These are phyloP conservation scores for Brachionus rubens DNA, from an alignment of 1,140 invertebrate species.

Conservation along the genomic window DNA sequence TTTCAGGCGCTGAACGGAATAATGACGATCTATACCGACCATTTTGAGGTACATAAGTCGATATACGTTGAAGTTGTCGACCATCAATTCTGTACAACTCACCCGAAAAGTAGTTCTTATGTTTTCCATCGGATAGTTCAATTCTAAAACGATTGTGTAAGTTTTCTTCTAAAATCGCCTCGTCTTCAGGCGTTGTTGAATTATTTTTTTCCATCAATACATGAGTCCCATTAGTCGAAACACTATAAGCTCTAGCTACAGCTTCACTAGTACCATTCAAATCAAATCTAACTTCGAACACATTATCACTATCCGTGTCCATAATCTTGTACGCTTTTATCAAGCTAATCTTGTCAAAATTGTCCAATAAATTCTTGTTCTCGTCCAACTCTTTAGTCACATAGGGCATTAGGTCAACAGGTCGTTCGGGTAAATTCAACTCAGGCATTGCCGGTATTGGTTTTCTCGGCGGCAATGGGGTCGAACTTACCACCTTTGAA, in stretches of 20 bases:
- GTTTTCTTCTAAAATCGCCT: conserved; percentile 4
- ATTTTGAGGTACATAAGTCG: conserved; percentile 18
- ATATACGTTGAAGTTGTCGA: conserved; percentile 18
- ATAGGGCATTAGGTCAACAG: neutral
- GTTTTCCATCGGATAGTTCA: conserved; percentile 11
- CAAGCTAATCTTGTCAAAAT: conserved; percentile 4
- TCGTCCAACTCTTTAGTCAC: conserved; percentile 19
- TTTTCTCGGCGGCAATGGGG: neutral
- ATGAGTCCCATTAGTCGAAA: conserved; percentile 23
- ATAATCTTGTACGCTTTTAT: conserved; percentile 26
- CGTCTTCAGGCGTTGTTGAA: neutral
- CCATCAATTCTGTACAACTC: conserved; percentile 27
- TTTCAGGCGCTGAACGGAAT: neutral
- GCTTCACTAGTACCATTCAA: neutral
- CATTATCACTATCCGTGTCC: conserved; percentile 19
- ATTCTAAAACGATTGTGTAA: conserved; percentile 5
- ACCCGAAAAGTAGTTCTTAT: conserved; percentile 15
- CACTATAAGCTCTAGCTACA: neutral
- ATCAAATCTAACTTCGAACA: conserved; percentile 23
- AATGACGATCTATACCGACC: conserved; percentile 6
- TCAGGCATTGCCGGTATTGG: conserved; percentile 42
- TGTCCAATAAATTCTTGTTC: neutral
- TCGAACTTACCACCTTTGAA: neutral
- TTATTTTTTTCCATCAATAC: conserved; percentile 14
- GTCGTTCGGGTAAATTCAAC: neutral